Conservation (phyloP, 2,888 invertebrate genomes). For the Tenthredo livida region DNA sequence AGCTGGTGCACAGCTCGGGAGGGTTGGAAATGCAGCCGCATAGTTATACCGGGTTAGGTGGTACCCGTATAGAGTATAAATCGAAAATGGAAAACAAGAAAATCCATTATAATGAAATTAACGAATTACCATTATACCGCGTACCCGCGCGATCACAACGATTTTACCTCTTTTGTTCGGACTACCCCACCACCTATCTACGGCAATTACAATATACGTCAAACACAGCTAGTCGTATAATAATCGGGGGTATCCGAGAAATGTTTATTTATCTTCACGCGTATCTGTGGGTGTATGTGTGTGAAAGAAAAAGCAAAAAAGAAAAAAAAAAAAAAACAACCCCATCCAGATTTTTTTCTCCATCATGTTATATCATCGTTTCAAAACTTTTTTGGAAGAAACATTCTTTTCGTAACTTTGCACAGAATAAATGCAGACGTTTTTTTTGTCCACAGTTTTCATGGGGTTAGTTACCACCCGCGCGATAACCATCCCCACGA, state of each 20-base stretch:
- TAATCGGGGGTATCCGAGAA: constrained; percentile 57
- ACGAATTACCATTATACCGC: constrained; percentile 60
- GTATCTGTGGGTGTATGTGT: constrained; percentile 28
- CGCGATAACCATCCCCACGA: too few species aligned
- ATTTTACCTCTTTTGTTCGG: neutral
- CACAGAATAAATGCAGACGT: too few species aligned
- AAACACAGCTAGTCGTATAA: constrained; percentile 54
- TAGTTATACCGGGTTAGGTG: constrained; percentile 29
- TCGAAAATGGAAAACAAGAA: constrained; percentile 64
- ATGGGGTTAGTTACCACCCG: too few species aligned
- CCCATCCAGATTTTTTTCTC: too few species aligned
- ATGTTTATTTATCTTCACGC: neutral
- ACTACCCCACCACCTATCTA: neutral
- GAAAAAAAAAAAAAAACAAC: too few species aligned
- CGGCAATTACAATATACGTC: constrained; percentile 56
- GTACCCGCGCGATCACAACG: neutral
- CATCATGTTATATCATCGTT: too few species aligned
- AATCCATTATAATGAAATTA: constrained; percentile 67
- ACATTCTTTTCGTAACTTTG: too few species aligned
- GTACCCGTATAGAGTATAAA: constrained; percentile 51
- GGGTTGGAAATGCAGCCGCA: neutral
- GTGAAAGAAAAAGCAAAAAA: constrained; percentile 56
- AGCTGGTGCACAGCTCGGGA: too few species aligned
- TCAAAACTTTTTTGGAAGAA: too few species aligned
- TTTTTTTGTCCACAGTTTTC: too few species aligned